phyloP scores from a whole-genome alignment of 2,113 vertebrate species.

The Rhineura floridana region DNA sequence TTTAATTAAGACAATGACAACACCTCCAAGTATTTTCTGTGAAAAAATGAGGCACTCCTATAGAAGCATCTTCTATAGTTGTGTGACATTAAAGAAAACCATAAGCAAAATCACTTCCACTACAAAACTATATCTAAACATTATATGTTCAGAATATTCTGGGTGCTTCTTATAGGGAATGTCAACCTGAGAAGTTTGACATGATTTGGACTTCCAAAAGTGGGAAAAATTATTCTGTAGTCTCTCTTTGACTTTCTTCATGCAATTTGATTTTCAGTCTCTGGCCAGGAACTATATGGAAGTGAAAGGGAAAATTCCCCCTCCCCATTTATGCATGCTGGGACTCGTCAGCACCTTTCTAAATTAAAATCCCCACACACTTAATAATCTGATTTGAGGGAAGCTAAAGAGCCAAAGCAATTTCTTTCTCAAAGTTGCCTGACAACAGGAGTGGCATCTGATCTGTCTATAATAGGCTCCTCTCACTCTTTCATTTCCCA shows the following conservation, averaged over 20 bases:
- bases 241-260: slow-evolving; percentile 34
- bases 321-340: slow-evolving; percentile 15
- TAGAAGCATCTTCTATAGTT: slow-evolving; percentile 1
- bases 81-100: neutral
- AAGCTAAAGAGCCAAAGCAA: slow-evolving; percentile 33
- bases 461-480: slow-evolving; percentile 22
- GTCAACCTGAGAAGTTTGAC: slow-evolving; percentile 1
- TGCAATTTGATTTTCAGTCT: slow-evolving; percentile 30
- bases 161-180: neutral
- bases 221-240: neutral
- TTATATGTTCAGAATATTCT: neutral
- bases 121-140: neutral
- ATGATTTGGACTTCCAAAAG: slow-evolving; percentile 27
- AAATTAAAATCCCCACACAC: slow-evolving; percentile 27
- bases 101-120: slow-evolving; percentile 4
- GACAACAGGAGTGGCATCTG: slow-evolving; percentile 38
- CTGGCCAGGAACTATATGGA: slow-evolving; percentile 32
- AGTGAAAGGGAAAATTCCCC: slow-evolving; percentile 31
- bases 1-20: neutral
- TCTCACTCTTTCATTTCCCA: slow-evolving; percentile 18
- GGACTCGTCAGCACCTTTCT: slow-evolving; percentile 30
- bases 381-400: slow-evolving; percentile 41
- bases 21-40: neutral
- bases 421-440: slow-evolving; percentile 34
- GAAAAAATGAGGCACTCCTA: neutral